Conservation (phyloP, 2,113 vertebrate species). For the Pipra filicauda region DNA sequence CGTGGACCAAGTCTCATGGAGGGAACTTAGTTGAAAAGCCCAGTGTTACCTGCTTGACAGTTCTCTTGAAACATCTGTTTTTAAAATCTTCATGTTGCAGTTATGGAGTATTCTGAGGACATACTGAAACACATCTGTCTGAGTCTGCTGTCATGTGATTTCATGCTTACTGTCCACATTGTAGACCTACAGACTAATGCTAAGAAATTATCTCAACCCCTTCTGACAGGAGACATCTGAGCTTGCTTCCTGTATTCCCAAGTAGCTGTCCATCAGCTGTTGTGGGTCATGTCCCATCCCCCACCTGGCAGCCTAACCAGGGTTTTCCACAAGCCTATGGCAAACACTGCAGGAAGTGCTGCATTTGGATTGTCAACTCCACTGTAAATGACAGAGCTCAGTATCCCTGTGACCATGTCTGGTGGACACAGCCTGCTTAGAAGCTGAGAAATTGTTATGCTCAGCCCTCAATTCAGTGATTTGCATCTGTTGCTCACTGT, state of each 20-base stretch:
- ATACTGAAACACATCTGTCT: neutral
- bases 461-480: neutral
- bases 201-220: neutral
- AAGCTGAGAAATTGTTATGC: neutral
- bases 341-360: neutral
- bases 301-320: neutral
- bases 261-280: neutral
- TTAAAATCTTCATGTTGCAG: neutral
- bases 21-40: neutral
- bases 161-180: neutral
- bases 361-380: neutral
- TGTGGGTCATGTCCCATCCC: rapidly evolving
- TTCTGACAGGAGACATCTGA: neutral
- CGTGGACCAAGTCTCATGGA: neutral
- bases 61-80: neutral
- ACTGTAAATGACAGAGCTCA: neutral
- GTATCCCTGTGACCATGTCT: neutral
- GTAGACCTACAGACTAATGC: neutral
- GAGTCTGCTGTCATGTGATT: neutral
- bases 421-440: neutral
- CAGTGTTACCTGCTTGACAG: neutral
- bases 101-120: neutral
- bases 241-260: neutral
- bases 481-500: neutral
- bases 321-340: neutral